Evolutionary conservation across 2,888 invertebrate genomes (phyloP), one percentile per base, ranked within the genome.

Genomic region (Lingula anatina): DNA sequence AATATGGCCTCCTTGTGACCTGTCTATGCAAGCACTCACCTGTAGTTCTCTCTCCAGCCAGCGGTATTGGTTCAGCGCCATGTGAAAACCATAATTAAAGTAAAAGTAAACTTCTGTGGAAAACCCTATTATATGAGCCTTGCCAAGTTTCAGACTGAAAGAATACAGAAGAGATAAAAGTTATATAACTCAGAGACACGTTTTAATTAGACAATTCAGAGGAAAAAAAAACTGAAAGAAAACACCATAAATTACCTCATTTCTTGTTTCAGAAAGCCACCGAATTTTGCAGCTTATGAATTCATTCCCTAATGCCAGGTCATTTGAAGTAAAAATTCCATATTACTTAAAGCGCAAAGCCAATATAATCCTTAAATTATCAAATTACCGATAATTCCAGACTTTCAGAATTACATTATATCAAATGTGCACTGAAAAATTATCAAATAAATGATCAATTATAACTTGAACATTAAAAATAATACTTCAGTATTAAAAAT

Each of bases 41-140:
- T 81, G 79, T 35, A 96, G 80, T 73, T 95, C 94, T n/a, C 83
- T 76, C 60, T 86, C 83, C 3, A 96, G 81, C 95, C 95, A 96
- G 45, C 87, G 81, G 70, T 86, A 75, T 57, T 76, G 75, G 25
- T 60, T 54, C 5, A 60, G 26, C 12, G 66, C 58, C 55, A 88
- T 86, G 65, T 88, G 85, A 37, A 87, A 72, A 0, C 96, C 96
- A 71, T 89, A 95, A 64, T 90, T 82, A 36, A 89, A 79, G 77
- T 86, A 96, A 79, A 94, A 97, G 78, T 96, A 97, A 41, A 64
- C 87, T 80, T 99, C 97, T 0, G 96, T 94, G 52, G 91, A 90
- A 63, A 97, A 85, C 23, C 87, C 87, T 47, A 99, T 85, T 66
- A 97, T 87, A 53, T 77, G 78, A 3, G 67, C 70, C 3, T 76